phyloP scores from a whole-genome alignment of 1,140 invertebrate species.

The Lepidurus couesii region DNA sequence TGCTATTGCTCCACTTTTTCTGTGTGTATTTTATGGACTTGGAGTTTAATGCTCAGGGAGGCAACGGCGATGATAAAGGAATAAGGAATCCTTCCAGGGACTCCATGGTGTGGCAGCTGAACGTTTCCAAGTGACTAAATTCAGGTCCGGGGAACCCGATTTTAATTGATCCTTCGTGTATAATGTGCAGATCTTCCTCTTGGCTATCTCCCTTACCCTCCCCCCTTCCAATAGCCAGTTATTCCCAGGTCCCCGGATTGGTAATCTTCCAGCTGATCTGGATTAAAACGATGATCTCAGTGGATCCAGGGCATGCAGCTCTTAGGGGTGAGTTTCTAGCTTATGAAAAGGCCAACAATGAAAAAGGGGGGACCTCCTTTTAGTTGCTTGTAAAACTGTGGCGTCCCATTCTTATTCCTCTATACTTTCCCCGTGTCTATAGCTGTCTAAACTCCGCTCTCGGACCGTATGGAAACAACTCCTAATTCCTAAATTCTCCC shows the following conservation, averaged over 20 bases:
- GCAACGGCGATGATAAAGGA: neutral
- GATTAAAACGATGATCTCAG: slow-evolving; percentile 19
- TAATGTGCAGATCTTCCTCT: slow-evolving; percentile 10
- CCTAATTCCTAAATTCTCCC: neutral
- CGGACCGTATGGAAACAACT: neutral
- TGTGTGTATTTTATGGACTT: neutral
- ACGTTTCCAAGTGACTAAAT: slow-evolving; percentile 1
- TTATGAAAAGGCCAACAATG: slow-evolving; percentile 11
- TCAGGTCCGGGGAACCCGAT: neutral
- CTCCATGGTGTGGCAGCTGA: neutral
- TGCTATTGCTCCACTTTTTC: neutral
- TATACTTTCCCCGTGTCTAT: neutral
- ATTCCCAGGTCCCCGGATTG: neutral
- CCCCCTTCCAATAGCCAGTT: neutral
- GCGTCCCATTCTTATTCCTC: neutral
- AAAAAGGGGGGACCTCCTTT: neutral
- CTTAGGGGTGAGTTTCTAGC: slow-evolving; percentile 2
- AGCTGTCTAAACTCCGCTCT: neutral
- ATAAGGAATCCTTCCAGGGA: slow-evolving; percentile 10
- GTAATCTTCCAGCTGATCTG: slow-evolving; percentile 18
- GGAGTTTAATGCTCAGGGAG: neutral
- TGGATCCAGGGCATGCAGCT: slow-evolving; percentile 9
- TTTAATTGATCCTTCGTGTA: slow-evolving; percentile 2
- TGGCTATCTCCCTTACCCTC: neutral
- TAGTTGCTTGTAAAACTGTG: neutral